Base-by-base conservation (phyloP, 1,140 invertebrate species). In the Aphis gossypii region DNA sequence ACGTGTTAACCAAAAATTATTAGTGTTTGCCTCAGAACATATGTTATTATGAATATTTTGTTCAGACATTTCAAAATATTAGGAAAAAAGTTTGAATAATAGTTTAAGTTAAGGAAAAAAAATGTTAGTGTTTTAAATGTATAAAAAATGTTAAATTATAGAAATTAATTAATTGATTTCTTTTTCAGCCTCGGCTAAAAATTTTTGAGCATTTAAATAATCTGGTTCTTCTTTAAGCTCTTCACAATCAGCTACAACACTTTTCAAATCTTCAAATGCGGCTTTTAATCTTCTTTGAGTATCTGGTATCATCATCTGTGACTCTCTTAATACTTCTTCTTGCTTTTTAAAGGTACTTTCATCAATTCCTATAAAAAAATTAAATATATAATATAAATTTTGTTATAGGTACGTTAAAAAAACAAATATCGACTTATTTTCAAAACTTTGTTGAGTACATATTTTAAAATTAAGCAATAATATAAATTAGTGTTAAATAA, bases 281-380 rank as follows among this genome's bases (percentile, higher is more conserved):
- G 96, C 97, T 35, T 96, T 95, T 88, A 98, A 95, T 95, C 98
- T 97, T 94, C 97, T 96, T 94, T 98, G 97, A 94, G 97, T 98
- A 95, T 98, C 98, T 2, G 98, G 98, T 84, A 98, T 96, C 97
- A 99, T 99, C 97, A 98, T 98, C 93, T 97, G 95, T 44, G 97
- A 97, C 95, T 99, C 98, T 94, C 97, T 97, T 54, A 98, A 95
- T 6, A 98, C 97, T 95, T 98, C 97, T 95, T 98, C 97, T 95
- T 99, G 98, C 95, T 99, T 98, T 93, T 96, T 96, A 87, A 99
- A 96, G 48, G 97, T 97, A 95, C 98, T 97, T 94, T 97, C 97
- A 96, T 99, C 98, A 95, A 97, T 97, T 3, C 97, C 97, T 95
- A 96, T 95, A 94, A 95, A 86, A 25, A 35, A 25, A 7, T 38